A percentile compares a stretch with the other conserved stretches of the same genome.
Evolutionary conservation across 2,888 invertebrate species (phyloP).

Genomic region (Hirtodrosophila duncani): DNA sequence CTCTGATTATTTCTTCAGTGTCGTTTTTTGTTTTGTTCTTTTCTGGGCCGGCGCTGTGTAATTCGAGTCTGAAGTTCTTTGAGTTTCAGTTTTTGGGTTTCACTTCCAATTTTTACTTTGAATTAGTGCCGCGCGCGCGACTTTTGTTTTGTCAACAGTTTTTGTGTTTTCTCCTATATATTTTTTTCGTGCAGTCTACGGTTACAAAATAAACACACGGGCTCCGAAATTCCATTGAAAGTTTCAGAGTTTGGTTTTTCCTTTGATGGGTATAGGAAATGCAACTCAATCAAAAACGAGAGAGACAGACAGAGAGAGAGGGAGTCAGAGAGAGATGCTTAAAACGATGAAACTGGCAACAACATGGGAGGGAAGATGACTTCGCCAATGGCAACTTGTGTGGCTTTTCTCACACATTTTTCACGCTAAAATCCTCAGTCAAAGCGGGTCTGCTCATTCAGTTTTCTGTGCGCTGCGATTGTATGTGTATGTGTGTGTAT

Average conservation of each 20-base stretch:
- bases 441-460: constrained; percentile 9
- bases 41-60: constrained; percentile 28
- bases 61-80: constrained; percentile 55
- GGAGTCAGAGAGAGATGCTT: too few relatives aligned
- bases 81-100: constrained; percentile 28
- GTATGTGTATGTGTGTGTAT: constrained; percentile 1
- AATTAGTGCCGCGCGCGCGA: constrained; percentile 48
- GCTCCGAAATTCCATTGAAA: constrained; percentile 52
- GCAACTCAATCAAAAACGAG: constrained; percentile 57
- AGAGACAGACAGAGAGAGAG: too few relatives aligned
- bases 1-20: too few relatives aligned
- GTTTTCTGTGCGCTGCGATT: too few relatives aligned
- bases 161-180: background rate
- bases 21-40: background rate
- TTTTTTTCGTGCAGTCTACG: constrained; percentile 51
- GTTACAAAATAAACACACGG: constrained; percentile 49
- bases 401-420: constrained; percentile 69
- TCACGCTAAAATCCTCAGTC: constrained; percentile 47
- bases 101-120: constrained; percentile 52
- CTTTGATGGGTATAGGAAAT: constrained; percentile 52
- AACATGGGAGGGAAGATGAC: too few relatives aligned
- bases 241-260: constrained; percentile 42
- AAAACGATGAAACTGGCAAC: too few relatives aligned
- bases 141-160: constrained; percentile 66
- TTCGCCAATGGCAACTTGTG: constrained; percentile 47